Evolutionary conservation across 2,888 invertebrate genomes (phyloP).

Genomic region (Acanthopleura granulata): DNA sequence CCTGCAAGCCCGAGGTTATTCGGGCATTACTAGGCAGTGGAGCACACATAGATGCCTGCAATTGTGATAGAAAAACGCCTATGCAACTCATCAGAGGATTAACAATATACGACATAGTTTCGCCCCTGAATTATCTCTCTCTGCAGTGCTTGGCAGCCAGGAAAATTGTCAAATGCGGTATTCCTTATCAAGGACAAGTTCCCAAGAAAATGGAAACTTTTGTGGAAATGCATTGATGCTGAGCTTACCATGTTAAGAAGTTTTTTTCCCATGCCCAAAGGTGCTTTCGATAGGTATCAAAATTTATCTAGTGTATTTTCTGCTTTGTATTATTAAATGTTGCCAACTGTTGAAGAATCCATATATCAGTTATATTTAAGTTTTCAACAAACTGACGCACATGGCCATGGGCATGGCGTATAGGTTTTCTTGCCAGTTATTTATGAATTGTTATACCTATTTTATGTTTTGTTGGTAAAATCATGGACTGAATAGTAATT

Average conservation of each 20-base stretch:
- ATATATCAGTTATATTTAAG: no score
- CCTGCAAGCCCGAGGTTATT: constrained; percentile 81
- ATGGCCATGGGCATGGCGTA: no score
- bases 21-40: constrained; percentile 82
- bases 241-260: neutral
- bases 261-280: neutral
- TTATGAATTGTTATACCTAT: no score
- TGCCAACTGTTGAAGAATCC: no score
- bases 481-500: no score
- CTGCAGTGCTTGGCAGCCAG: constrained; percentile 67
- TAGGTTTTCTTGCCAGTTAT: no score
- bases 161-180: constrained; percentile 79
- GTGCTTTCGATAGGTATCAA: constrained; percentile 1
- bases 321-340: no score
- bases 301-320: no score
- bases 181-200: constrained; percentile 61
- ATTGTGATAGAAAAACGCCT: constrained; percentile 58
- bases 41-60: constrained; percentile 83
- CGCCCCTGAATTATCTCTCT: constrained; percentile 59
- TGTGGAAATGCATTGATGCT: constrained; percentile 61
- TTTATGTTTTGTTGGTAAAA: no score
- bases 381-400: no score
- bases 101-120: constrained; percentile 56
- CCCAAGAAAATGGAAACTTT: constrained; percentile 61
- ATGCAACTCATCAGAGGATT: constrained; percentile 61